A percentile compares a stretch with the other conserved stretches of the same genome.
phyloP scores from a whole-genome alignment of 2,113 vertebrate genomes.

The Sinocyclocheilus rhinocerous region DNA sequence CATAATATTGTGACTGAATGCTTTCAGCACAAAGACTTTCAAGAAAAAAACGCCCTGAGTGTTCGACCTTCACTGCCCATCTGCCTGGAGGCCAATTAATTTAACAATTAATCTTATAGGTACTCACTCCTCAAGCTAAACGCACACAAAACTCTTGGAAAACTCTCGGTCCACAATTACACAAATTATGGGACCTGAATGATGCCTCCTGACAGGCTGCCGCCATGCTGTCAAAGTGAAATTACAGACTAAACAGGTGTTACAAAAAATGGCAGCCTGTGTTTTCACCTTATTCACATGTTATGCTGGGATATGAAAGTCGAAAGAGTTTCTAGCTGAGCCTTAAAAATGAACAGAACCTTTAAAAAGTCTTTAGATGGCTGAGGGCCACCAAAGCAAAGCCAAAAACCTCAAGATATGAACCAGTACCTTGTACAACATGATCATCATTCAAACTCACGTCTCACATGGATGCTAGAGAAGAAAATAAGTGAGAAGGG shows the following conservation, averaged over 20 bases:
- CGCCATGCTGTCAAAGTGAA: conserved; percentile 8
- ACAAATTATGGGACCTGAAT: not conserved
- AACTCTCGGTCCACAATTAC: not conserved
- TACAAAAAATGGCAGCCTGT: not conserved
- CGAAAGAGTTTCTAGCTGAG: too few species aligned
- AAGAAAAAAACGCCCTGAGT: not conserved
- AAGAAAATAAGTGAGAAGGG: conserved; percentile 7
- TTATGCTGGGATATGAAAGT: too few species aligned
- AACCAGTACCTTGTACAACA: not conserved
- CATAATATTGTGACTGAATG: not conserved
- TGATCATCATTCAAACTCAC: not conserved
- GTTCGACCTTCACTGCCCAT: not conserved
- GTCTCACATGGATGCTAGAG: not conserved
- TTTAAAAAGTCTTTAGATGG: conserved; percentile 9
- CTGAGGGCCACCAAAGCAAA: not conserved
- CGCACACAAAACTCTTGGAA: not conserved
- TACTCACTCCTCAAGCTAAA: not conserved
- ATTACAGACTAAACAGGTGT: conserved; percentile 22
- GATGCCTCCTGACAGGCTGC: not conserved
- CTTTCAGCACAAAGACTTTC: not conserved
- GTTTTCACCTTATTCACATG: not conserved
- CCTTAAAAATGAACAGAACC: not conserved
- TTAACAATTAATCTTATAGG: not conserved
- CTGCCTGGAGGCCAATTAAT: not conserved
- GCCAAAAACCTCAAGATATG: not conserved